Evolutionary conservation across 2,113 vertebrate species (phyloP).

Genomic region (Gadus chalcogrammus): DNA sequence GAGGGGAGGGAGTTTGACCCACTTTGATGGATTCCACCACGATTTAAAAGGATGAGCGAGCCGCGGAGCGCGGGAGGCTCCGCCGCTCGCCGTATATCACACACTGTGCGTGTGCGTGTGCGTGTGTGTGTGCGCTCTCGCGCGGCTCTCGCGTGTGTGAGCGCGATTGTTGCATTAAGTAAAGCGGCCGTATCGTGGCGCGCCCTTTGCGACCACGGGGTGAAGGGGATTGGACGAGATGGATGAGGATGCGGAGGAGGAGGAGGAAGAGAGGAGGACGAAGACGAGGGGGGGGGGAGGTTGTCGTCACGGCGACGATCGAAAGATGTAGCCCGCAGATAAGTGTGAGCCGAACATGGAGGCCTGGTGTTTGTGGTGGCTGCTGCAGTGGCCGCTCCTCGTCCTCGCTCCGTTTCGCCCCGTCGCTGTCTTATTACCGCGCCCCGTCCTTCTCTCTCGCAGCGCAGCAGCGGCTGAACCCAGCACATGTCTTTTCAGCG

Average conservation of each 20-base stretch:
- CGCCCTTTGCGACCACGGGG: too few species aligned
- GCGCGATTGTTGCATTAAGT: not conserved
- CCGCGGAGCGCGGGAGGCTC: slow-evolving; percentile 66
- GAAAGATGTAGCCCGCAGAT: too few species aligned
- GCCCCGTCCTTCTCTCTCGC: slow-evolving; percentile 28
- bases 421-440: not conserved
- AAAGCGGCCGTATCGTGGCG: not conserved
- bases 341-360: too few species aligned
- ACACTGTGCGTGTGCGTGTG: slow-evolving; percentile 17
- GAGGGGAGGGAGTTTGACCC: slow-evolving; percentile 72
- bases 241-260: too few species aligned
- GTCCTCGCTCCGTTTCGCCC: not conserved
- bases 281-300: too few species aligned
- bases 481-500: slow-evolving; percentile 3
- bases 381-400: not conserved
- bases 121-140: slow-evolving; percentile 1
- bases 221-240: too few species aligned
- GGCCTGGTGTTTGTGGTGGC: not conserved
- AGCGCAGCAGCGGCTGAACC: slow-evolving; percentile 10
- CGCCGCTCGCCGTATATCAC: slow-evolving; percentile 8
- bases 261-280: too few species aligned
- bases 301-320: too few species aligned
- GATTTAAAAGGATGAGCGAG: slow-evolving; percentile 76
- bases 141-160: not conserved
- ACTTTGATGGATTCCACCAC: slow-evolving; percentile 77